These are phyloP conservation scores for Campaea margaritaria DNA, from an alignment of 2,888 invertebrate genomes.

Conservation along the genomic window DNA sequence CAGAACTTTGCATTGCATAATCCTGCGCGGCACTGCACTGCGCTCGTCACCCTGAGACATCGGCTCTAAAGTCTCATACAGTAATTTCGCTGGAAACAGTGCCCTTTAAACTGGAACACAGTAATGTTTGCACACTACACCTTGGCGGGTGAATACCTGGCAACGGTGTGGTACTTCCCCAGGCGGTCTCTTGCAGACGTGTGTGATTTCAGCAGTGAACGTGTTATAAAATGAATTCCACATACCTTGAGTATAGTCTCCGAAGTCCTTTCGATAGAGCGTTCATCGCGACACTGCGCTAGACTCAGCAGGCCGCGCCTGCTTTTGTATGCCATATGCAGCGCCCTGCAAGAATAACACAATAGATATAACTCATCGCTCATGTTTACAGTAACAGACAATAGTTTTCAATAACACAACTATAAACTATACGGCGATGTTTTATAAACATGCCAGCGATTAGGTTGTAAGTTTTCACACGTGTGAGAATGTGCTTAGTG, in stretches of 20 bases:
- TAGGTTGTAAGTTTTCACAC: slow-evolving; percentile 66
- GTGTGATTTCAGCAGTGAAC: too few species aligned
- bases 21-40: too few species aligned
- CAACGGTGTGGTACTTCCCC: too few species aligned
- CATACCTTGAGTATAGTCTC: slow-evolving; percentile 78
- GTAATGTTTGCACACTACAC: too few species aligned
- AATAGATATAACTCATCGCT: slow-evolving; percentile 32
- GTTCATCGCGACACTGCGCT: slow-evolving; percentile 74
- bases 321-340: slow-evolving; percentile 83
- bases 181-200: too few species aligned
- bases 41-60: too few species aligned
- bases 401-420: slow-evolving; percentile 78
- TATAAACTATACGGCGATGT: slow-evolving; percentile 73
- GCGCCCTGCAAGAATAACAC: slow-evolving; percentile 66
- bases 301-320: slow-evolving; percentile 73
- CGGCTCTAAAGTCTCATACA: too few species aligned
- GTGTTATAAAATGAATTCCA: slow-evolving; percentile 15
- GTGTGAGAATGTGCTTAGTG: slow-evolving; percentile 60
- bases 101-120: too few species aligned
- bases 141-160: too few species aligned
- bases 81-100: too few species aligned
- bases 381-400: slow-evolving; percentile 72
- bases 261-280: slow-evolving; percentile 66
- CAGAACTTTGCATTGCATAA: too few species aligned
- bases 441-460: slow-evolving; percentile 73